A percentile compares a stretch with the other conserved stretches of the same genome.
phyloP scores from a whole-genome alignment of 2,113 vertebrate species.

The Lycocorax pyrrhopterus region DNA sequence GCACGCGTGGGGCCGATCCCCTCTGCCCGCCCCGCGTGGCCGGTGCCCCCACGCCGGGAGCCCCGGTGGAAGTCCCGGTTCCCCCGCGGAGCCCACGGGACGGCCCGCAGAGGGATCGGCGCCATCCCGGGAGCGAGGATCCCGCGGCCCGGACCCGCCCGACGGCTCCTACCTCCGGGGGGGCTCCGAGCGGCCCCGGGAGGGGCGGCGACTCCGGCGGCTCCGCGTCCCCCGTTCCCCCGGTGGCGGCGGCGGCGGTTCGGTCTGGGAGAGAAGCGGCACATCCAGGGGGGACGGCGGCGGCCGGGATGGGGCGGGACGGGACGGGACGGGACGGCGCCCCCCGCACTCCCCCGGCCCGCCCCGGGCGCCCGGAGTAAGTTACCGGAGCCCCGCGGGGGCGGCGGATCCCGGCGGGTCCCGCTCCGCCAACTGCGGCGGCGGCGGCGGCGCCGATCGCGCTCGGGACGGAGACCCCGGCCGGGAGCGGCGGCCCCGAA shows the following conservation, averaged over 20 bases:
- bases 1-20: not conserved
- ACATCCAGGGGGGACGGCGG: not conserved
- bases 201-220: not conserved
- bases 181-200: not conserved
- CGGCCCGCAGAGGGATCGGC: not conserved
- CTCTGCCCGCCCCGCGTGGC: not conserved
- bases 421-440: slow-evolving; percentile 20
- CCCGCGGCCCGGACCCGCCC: not conserved
- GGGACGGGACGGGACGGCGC: not conserved
- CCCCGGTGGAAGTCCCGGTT: not conserved
- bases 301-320: not conserved
- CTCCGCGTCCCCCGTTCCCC: not conserved
- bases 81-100: not conserved
- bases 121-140: not conserved
- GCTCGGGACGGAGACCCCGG: slow-evolving; percentile 30
- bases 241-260: not conserved
- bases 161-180: slow-evolving; percentile 17
- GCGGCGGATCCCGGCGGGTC: slow-evolving; percentile 6
- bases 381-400: not conserved
- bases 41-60: not conserved
- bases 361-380: not conserved
- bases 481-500: slow-evolving; percentile 8
- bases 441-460: slow-evolving; percentile 8
- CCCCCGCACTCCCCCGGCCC: not conserved
- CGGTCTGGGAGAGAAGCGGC: not conserved